These are phyloP conservation scores for Todus mexicanus DNA, from an alignment of 2,797 vertebrate genomes.

Conservation along the genomic window DNA sequence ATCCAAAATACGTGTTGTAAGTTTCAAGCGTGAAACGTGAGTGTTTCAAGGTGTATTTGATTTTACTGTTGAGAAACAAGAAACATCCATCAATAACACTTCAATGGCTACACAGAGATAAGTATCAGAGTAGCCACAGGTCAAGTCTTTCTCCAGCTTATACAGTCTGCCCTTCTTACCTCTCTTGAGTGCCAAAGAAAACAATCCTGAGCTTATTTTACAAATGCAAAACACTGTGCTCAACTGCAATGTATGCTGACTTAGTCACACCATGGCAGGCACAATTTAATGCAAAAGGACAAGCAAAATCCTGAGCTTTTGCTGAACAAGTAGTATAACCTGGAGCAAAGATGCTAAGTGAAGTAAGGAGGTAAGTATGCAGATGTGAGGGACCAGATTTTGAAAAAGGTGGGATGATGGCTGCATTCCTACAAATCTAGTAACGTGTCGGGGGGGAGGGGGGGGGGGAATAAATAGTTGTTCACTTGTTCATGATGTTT, in stretches of 20 bases:
- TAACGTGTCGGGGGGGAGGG: background rate
- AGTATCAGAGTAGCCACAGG: background rate
- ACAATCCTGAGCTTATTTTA: background rate
- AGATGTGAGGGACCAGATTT: background rate
- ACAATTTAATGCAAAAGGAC: background rate
- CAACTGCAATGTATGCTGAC: background rate
- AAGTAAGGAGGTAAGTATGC: background rate
- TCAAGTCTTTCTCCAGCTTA: background rate
- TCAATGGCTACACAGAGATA: background rate
- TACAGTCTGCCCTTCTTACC: background rate
- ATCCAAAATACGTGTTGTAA: background rate
- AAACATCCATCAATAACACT: background rate
- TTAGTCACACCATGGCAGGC: background rate
- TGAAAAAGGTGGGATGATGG: background rate
- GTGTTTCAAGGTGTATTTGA: background rate
- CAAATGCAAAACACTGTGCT: background rate
- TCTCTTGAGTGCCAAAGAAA: background rate
- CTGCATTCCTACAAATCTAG: background rate
- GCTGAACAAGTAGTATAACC: background rate
- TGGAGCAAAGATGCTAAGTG: background rate
- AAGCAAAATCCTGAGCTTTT: background rate
- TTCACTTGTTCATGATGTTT: background rate
- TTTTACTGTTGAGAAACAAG: background rate
- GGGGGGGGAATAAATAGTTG: background rate
- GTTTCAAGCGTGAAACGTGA: background rate